Conservation (phyloP, 2,113 vertebrate genomes). For the Boulengerochromis microlepis region DNA sequence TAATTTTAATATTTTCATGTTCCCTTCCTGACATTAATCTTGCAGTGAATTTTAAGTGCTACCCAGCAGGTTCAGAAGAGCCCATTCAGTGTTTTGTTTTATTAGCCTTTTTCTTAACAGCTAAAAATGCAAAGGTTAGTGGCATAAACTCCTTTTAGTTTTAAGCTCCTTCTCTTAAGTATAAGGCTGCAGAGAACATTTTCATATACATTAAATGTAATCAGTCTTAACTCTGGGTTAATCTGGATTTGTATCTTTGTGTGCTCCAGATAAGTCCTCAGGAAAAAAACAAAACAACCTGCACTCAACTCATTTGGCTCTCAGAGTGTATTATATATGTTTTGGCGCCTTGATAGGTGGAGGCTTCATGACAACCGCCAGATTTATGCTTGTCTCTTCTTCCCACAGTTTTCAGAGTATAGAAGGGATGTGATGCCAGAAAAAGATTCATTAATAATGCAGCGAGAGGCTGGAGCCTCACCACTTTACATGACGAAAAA, state of each 20-base stretch:
- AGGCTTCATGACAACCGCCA: constrained; percentile 3
- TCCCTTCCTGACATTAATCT: not conserved
- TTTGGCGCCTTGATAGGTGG: not conserved
- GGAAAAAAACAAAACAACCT: not conserved
- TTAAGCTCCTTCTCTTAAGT: not conserved
- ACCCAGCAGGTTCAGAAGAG: not conserved
- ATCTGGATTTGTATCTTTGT: not conserved
- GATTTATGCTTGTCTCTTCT: constrained; percentile 28
- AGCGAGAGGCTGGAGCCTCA: constrained; percentile 47
- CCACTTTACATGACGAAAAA: constrained; percentile 28
- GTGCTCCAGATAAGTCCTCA: not conserved
- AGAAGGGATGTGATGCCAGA: constrained; percentile 48
- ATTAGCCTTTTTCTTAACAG: not conserved
- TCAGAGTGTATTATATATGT: not conserved
- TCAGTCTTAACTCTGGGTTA: not conserved
- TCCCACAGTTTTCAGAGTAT: constrained; percentile 38
- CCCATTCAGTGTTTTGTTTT: not conserved
- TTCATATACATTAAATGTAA: not conserved
- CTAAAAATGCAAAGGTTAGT: not conserved
- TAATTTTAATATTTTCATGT: not conserved
- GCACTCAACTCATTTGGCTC: not conserved
- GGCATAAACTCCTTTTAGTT: not conserved
- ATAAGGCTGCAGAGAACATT: not conserved
- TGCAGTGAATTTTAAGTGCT: not conserved
- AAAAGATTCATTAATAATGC: constrained; percentile 69